A percentile compares a stretch with the other conserved stretches of the same genome.
phyloP scores from a whole-genome alignment of 2,888 invertebrate genomes.

The Erebia aethiops region DNA sequence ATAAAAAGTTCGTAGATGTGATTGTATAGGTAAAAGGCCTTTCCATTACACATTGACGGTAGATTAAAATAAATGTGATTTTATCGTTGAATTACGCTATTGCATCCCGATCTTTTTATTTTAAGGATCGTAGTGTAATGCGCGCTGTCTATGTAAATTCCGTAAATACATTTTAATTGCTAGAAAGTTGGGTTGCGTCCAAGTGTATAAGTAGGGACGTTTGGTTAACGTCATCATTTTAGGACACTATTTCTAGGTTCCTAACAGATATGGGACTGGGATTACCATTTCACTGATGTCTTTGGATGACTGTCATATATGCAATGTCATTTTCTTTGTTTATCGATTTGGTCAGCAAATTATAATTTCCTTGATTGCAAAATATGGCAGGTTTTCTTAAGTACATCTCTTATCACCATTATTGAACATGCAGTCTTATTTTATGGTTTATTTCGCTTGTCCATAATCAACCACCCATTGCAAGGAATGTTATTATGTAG shows the following conservation, averaged over 20 bases:
- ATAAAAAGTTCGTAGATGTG: no score
- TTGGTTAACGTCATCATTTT: conserved; percentile 56
- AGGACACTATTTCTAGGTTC: conserved; percentile 56
- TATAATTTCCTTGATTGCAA: neutral
- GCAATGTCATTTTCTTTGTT: neutral
- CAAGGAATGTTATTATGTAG: conserved; percentile 78
- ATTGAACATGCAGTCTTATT: conserved; percentile 42
- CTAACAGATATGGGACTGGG: conserved; percentile 40
- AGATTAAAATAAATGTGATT: neutral
- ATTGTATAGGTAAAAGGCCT: no score
- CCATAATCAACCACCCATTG: conserved; percentile 66
- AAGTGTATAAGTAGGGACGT: conserved; percentile 71
- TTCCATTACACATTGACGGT: no score
- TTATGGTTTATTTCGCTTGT: conserved; percentile 60
- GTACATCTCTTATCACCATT: conserved; percentile 18
- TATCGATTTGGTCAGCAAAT: neutral
- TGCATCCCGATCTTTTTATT: conserved; percentile 1
- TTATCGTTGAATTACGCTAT: neutral
- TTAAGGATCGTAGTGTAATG: conserved; percentile 9
- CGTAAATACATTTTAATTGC: conserved; percentile 41
- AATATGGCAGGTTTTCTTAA: conserved; percentile 19
- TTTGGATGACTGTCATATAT: conserved; percentile 43
- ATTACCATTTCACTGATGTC: conserved; percentile 46
- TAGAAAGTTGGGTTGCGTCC: conserved; percentile 75
- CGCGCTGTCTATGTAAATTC: conserved; percentile 33